These are phyloP conservation scores for Vanacampus margaritifer DNA, from an alignment of 2,113 vertebrate genomes.

Conservation along the genomic window DNA sequence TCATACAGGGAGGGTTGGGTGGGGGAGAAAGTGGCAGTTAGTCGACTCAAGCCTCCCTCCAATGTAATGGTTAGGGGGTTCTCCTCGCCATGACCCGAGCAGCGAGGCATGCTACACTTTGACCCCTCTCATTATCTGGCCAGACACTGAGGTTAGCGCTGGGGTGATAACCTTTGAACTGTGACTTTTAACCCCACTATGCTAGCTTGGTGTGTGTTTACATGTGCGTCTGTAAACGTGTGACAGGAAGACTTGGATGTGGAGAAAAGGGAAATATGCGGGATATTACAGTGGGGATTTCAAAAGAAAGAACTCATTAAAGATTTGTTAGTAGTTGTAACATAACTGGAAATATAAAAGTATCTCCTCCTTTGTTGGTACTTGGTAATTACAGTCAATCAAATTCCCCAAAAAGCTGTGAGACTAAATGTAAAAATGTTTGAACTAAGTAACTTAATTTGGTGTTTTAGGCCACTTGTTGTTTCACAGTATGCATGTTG, in stretches of 20 bases:
- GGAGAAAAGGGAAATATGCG: conserved; percentile 25
- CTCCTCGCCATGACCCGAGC: conserved; percentile 58
- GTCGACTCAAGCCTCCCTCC: conserved; percentile 34
- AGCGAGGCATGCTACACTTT: conserved; percentile 59
- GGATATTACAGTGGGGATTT: conserved; percentile 6
- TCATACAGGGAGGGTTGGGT: not conserved
- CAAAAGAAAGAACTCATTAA: too few relatives aligned
- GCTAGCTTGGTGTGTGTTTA: conserved; percentile 27
- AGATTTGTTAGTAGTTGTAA: too few relatives aligned
- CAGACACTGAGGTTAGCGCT: conserved; percentile 57
- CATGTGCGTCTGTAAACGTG: conserved; percentile 19
- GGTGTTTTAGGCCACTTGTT: conserved; percentile 26
- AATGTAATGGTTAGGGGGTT: conserved; percentile 41
- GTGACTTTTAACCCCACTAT: conserved; percentile 56
- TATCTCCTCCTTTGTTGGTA: not conserved
- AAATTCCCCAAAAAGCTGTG: conserved; percentile 11
- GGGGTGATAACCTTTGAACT: conserved; percentile 67
- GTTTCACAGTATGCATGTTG: conserved; percentile 53
- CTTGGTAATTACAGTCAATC: conserved; percentile 27
- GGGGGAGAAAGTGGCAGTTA: conserved; percentile 41
- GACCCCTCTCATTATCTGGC: conserved; percentile 63
- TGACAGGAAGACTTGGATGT: conserved; percentile 6
- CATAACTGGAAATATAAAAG: too few relatives aligned
- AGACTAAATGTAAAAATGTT: not conserved
- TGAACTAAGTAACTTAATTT: conserved; percentile 29